phyloP scores from a whole-genome alignment of 2,888 invertebrate genomes.

The Priocnemis perturbator region DNA sequence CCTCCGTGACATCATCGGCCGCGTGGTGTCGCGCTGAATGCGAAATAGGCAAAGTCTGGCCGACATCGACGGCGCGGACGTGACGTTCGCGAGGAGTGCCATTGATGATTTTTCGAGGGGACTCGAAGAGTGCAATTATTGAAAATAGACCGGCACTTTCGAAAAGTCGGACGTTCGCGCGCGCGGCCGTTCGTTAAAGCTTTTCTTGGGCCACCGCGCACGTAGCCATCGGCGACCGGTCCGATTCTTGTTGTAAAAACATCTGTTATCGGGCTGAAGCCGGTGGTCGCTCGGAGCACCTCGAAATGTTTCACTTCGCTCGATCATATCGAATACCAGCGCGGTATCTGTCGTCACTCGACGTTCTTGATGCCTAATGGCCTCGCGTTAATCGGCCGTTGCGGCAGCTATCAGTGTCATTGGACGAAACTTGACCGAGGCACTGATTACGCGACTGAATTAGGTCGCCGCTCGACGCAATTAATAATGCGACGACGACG shows the following conservation, averaged over 20 bases:
- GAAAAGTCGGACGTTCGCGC: too few relatives aligned
- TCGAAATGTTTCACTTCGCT: conserved; percentile 28
- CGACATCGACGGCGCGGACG: too few relatives aligned
- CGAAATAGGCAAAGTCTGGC: too few relatives aligned
- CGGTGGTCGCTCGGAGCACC: conserved; percentile 44
- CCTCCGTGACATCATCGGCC: not conserved
- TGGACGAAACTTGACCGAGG: conserved; percentile 50
- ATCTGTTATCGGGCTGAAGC: not conserved
- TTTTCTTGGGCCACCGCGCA: too few relatives aligned
- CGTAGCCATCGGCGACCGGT: conserved; percentile 18
- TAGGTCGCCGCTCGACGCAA: conserved; percentile 50
- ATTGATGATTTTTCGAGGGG: too few relatives aligned
- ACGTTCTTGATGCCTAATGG: conserved; percentile 57
- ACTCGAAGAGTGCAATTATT: too few relatives aligned
- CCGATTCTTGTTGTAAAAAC: conserved; percentile 14
- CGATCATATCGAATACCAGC: conserved; percentile 50
- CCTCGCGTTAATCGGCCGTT: conserved; percentile 54
- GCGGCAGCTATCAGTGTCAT: conserved; percentile 50
- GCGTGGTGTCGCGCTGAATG: too few relatives aligned
- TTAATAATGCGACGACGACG: conserved; percentile 55
- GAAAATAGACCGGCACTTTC: too few relatives aligned
- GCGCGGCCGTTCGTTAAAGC: too few relatives aligned
- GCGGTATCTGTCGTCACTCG: conserved; percentile 45
- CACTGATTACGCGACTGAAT: conserved; percentile 52
- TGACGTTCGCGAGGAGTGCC: too few relatives aligned